These are phyloP conservation scores for Donacobius atricapilla DNA, from an alignment of 2,113 vertebrate species.

Conservation along the genomic window DNA sequence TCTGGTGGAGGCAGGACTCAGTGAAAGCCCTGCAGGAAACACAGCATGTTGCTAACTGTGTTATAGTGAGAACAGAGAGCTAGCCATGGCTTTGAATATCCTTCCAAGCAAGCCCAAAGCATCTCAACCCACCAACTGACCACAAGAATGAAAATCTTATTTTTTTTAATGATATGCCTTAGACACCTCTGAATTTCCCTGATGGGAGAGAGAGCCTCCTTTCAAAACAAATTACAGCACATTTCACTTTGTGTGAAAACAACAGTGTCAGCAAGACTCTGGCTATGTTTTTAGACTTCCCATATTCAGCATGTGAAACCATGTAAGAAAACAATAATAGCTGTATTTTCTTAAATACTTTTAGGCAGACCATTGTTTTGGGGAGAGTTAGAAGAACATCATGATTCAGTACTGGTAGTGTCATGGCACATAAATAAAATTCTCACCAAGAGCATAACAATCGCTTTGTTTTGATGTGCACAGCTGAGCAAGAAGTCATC, in stretches of 20 bases:
- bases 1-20: background rate
- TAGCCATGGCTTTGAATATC: background rate
- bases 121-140: background rate
- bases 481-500: conserved; percentile 52
- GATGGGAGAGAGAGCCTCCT: background rate
- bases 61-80: background rate
- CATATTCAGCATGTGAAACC: background rate
- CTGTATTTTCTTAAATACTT: conserved; percentile 28
- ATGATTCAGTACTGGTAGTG: conserved; percentile 6
- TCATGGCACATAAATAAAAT: conserved; percentile 52
- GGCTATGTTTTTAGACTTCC: conserved; percentile 34
- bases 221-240: conserved; percentile 25
- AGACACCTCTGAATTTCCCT: background rate
- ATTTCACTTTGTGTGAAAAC: conserved; percentile 49
- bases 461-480: conserved; percentile 48
- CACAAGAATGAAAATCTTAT: background rate
- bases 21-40: background rate
- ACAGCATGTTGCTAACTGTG: background rate
- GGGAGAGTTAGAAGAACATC: conserved; percentile 38
- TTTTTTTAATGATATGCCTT: background rate
- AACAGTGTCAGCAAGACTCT: conserved; percentile 10
- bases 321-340: conserved; percentile 30
- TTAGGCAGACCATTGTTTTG: conserved; percentile 22
- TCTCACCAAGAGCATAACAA: conserved; percentile 55
- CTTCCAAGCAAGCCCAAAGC: background rate